Evolutionary conservation across 1,140 invertebrate genomes (phyloP), one percentile per base, ranked within the genome.

Genomic region (Cheumatopsyche charites): DNA sequence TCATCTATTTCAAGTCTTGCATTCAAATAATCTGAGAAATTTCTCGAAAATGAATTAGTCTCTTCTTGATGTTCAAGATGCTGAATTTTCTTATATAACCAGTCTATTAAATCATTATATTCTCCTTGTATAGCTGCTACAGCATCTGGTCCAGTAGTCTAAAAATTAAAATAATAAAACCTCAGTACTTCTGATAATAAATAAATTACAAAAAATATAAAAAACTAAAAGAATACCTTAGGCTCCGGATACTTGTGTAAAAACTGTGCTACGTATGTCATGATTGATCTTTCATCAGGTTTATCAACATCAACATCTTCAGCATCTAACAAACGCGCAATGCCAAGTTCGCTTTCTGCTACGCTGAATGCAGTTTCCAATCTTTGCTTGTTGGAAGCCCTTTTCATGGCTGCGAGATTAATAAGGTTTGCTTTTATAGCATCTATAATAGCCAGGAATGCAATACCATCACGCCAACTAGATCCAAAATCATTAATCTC

Each of bases 241-340:
- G 92, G 91, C 83, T 94, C 93, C 17, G 93, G 92, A 83, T 96
- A 98, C 84, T 96, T 96, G 80, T 98, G 94, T 74, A 99, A 86
- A 83, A 99, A 99, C 85, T 99, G 96, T 42, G 98, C 96, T 47
- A 99, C 96, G 82, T 99, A 99, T 26, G 98, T 99, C 96, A 99
- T 99, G 74, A 99, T 95, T 36, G 96, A 98, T 82, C 96, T 95
- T 80, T 99, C 97, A 83, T 99, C 98, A 7, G 98, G 98, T 79
- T 94, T 93, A 13, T 94, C 91, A 12, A 98, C 96, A 84, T 99
- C 96, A 25, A 99, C 95, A 85, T 99, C 98, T 86, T 97, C 96
- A 26, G 96, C 91, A 82, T 98, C 96, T 21, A 98, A 84, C 11
- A 98, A 85, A 77, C 92, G 87, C n/a, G 95, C 91, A 76, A 99